Base-by-base conservation (phyloP, 2,113 vertebrate genomes). In the Panthera uncia region DNA sequence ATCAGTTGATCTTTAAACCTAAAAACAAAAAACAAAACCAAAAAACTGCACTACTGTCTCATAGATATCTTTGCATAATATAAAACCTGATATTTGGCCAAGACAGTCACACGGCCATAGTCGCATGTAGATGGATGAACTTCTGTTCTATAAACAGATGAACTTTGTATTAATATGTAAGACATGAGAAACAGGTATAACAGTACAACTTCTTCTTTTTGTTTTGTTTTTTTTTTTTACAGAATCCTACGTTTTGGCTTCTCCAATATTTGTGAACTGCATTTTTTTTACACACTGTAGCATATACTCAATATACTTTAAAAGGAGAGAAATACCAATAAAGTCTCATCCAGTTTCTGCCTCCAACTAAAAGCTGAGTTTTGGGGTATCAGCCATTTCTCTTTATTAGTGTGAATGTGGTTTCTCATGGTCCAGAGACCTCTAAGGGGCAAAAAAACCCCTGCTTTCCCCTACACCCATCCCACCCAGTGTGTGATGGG, bases 151-250 rank as follows among this genome's bases (percentile, higher is more conserved):
- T 21, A 31, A 18, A 55, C 10, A 91, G 25, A n/a, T 89, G 38
- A n/a, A 68, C 16, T 27, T 69, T 69, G 61, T 92, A 12, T 88
- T 88, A 66, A 71, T 25, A 41, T 25, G 19, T 19, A 74, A 79
- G 8, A 74, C 6, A 7, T 74, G 19, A 86, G 18, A 11, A 68
- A 68, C 3, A n/a, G 2, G 16, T 31, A 50, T 6, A 29, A 48
- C 4, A 18, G 2, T 52, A 16, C 0, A 41, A 36, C 19, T 2
- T 38, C 38, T 38, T 38, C 4, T 38, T 38, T 4, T 38, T 38
- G 4, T 38, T 38, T 36, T 36, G 36, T 36, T 38, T 45, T 45
- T 45, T 45, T 45, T 73, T 73, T 69, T 81, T 36, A 27, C 52
- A 36, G 7, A 89, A 19, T 52, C 27, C 25, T 11, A 33, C 1